Base-by-base conservation (phyloP, 1,140 invertebrate species). In the Caenorhabditis tropicalis region DNA sequence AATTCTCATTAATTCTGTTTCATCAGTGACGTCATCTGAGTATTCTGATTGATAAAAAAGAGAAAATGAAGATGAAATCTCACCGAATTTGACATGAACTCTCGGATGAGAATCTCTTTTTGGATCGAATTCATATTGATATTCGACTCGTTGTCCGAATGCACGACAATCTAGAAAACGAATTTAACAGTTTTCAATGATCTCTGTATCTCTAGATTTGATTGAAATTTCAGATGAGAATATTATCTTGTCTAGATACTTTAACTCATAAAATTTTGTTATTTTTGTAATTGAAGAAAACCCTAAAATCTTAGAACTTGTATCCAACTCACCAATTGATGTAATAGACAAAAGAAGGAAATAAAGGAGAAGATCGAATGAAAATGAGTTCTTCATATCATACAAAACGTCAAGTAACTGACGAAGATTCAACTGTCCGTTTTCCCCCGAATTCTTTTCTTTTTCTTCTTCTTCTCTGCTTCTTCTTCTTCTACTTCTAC, bases 81-180 rank as follows among this genome's bases (percentile, higher is more conserved):
- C n/a, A 82, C 82, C 82, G 29, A 65, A 82, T 74, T 60, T 51
- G 43, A 58, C 56, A 48, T 82, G 39, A 24, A 82, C 60, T 33
- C 56, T 56, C 15, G 82, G 82, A 29, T 60, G 56, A 7, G 16
- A 39, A 36, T 51, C 60, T 46, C 43, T 70, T 60, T 70, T 82
- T n/a, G 82, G 82, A 49, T 82, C 82, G 16, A 65, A 82, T 56
- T 82, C 82, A 27, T 65, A 82, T 31, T 60, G 82, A 36, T 82
- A 82, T 51, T 82, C 82, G 0, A 82, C 51, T n/a, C 56, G n/a
- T 19, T 82, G 82, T 27, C 56, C 82, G 33, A 82, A 82, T 12
- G 82, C 36, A 24, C 82, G 36, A 9, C 39, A 29, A 31, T 46
- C 82, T 82, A 16, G 49, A 82, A 48, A 60, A 16, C 2, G 16